Evolutionary conservation across 1,140 invertebrate genomes (phyloP).

Genomic region (Anastrepha ludens): DNA sequence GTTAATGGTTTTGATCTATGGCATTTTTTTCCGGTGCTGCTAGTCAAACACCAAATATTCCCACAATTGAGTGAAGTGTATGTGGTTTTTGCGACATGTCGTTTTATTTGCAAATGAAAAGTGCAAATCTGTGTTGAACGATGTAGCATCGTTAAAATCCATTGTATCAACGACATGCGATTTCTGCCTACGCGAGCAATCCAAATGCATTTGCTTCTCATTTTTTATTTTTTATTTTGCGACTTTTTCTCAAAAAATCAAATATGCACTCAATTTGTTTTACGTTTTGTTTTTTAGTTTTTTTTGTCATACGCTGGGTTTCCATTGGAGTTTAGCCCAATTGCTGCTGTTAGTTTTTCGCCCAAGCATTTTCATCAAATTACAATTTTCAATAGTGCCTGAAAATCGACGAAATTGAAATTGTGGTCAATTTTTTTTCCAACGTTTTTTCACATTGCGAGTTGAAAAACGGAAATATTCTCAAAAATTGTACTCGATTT

Average conservation of each 20-base stretch:
- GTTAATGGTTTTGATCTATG: background rate
- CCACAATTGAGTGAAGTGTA: slow-evolving; percentile 44
- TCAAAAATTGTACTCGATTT: background rate
- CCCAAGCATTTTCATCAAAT: slow-evolving; percentile 49
- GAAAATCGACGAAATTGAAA: slow-evolving; percentile 51
- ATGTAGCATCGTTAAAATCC: slow-evolving; percentile 33
- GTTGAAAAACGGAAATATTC: background rate
- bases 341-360: slow-evolving; percentile 26
- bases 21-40: background rate
- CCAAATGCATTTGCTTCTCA: background rate
- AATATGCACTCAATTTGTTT: background rate
- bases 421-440: slow-evolving; percentile 16
- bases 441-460: background rate
- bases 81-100: slow-evolving; percentile 32
- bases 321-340: background rate
- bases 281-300: background rate
- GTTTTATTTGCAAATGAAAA: slow-evolving; percentile 36
- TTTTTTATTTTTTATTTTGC: background rate
- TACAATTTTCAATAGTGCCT: slow-evolving; percentile 42
- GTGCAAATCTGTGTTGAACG: slow-evolving; percentile 42
- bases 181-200: slow-evolving; percentile 18
- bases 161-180: slow-evolving; percentile 16
- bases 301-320: background rate
- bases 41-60: slow-evolving; percentile 20
- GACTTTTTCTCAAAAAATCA: slow-evolving; percentile 11